Evolutionary conservation across 2,797 vertebrate genomes (phyloP), one percentile per base, ranked within the genome.

Genomic region (Coregonus ussuriensis): DNA sequence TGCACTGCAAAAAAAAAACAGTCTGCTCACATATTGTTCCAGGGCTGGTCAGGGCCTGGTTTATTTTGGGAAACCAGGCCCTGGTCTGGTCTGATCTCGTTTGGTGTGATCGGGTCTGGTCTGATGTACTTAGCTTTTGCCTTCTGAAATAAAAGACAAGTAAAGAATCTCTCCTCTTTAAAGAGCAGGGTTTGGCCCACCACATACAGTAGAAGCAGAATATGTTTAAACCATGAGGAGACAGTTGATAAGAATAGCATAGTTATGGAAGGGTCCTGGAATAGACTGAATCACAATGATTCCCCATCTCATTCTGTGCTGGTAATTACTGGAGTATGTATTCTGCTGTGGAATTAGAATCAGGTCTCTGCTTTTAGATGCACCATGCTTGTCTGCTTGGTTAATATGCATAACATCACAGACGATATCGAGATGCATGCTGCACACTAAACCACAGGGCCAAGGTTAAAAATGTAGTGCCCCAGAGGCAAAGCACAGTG

Each of bases 101-200:
- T 9, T 47, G 9, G 41, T 47, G 2, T 11, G 41, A 47, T 11
- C 31, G n/a, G 18, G 16, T 56, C 59, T 67, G 35, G 16, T 70
- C 37, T 70, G 18, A 18, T 15, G 9, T 47, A 5, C 25, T 69
- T 69, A 18, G 13, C 66, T 54, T 13, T 47, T n/a, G 67, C 66
- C 21, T 29, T 53, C 51, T 76, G 66, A 76, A 56, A 35, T 35
- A 56, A n/a, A 76, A 54, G 29, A 70, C 74, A 66, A 68, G 74
- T 47, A 53, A 66, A 76, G 41, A 62, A 67, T 25, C 35, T 62
- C 56, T 59, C 31, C 31, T 33, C 54, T 62, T 41, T 70, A 33
- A 72, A 72, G 56, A 47, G 54, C 37, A 47, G 7, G 59, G 47
- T 47, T 3, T 33, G 25, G 25, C 15, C 59, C 59, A 63, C 53